Base-by-base conservation (phyloP, 2,888 invertebrate genomes). In the Drosophila koepferae region DNA sequence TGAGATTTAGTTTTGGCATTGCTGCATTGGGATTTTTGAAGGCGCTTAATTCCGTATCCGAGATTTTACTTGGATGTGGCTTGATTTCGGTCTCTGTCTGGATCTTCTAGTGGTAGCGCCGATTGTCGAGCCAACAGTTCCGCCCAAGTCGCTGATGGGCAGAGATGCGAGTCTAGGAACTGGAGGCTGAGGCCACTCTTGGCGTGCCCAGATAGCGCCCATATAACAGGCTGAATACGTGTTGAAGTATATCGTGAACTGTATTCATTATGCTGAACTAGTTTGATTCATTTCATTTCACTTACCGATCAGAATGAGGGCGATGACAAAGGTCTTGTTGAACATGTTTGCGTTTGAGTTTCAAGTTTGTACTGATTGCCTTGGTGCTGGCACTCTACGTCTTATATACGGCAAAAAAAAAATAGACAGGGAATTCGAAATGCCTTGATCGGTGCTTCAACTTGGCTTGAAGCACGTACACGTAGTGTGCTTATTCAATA, bases 221-320 rank as follows among this genome's bases (percentile, higher is more conserved):
- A 89, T 31, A 58, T 48, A 74, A 46, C 74, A 84, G 48, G 61
- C 89, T 85, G 44, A 1, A 64, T 20, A 3, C 8, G 12, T n/a
- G 12, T 18, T 18, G 4, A 10, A 43, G 10, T n/a, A 23, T 16
- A 14, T 40, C 7, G 23, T 5, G 9, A 31, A 12, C 10, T 31
- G 10, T n/a, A 3, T 2, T 18, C 49, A 31, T n/a, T n/a, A n/a
- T 41, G 5, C 10, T 9, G 10, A 38, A 28, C 14, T 34, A 3
- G 12, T 34, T 55, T 9, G 0, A 3, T n/a, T 53, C 18, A 34
- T 18, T 31, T 12, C 4, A 18, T 10, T 34, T 46, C 10, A 82
- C 86, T 20, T 56, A 85, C 84, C 88, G 53, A 86, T 89, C 60
- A 85, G 49, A 23, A 89, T 20, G 18, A 89, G 48, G 28, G 77